phyloP scores from a whole-genome alignment of 2,113 vertebrate genomes.

The Psammodynastes pulverulentus region DNA sequence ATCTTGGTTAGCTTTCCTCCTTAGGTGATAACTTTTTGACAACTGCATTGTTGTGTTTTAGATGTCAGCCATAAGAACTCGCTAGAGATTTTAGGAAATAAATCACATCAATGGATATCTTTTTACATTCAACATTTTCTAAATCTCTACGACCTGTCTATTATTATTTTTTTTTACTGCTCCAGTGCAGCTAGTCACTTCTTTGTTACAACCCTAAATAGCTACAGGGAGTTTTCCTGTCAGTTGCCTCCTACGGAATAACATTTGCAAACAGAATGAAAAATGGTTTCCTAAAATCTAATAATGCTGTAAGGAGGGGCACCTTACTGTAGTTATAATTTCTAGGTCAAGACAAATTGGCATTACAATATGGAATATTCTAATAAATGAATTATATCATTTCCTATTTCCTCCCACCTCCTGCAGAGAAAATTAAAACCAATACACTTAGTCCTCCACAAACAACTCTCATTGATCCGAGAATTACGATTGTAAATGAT shows the following conservation, averaged over 20 bases:
- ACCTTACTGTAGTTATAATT: neutral
- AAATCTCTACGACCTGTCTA: neutral
- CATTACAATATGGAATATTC: neutral
- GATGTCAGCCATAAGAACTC: neutral
- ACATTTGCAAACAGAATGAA: neutral
- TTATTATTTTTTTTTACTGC: neutral
- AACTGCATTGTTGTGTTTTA: neutral
- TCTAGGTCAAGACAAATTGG: neutral
- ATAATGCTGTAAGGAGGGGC: neutral
- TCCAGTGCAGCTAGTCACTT: neutral
- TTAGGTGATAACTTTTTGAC: neutral
- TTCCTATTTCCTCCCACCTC: neutral
- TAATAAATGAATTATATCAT: neutral
- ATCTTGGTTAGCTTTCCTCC: neutral
- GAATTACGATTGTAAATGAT: neutral
- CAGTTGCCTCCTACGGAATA: neutral
- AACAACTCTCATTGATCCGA: neutral
- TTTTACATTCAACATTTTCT: neutral
- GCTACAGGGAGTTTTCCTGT: neutral
- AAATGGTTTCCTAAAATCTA: neutral
- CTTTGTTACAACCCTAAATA: neutral
- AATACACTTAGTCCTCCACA: neutral
- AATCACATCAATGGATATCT: neutral
- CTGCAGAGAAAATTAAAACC: neutral
- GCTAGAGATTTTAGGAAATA: neutral